Evolutionary conservation across 2,888 invertebrate species (phyloP).

Genomic region (Thymelicus sylvestris): DNA sequence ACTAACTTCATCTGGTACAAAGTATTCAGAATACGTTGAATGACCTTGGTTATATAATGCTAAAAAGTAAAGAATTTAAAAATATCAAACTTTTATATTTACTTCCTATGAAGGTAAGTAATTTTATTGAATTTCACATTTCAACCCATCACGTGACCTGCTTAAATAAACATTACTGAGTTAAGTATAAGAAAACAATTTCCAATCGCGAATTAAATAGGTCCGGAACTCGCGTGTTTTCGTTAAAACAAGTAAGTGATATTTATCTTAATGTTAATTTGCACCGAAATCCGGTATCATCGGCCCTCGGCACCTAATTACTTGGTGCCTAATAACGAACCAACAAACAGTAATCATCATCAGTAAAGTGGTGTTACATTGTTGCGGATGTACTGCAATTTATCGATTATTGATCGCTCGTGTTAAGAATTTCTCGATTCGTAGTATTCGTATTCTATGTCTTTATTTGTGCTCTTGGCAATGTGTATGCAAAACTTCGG

Average conservation of each 20-base stretch:
- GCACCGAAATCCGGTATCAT: constrained; percentile 53
- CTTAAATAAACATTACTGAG: background rate
- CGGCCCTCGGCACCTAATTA: constrained; percentile 46
- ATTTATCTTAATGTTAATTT: constrained; percentile 58
- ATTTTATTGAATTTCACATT: too few species aligned
- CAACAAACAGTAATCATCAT: constrained; percentile 19
- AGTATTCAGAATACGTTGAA: too few species aligned
- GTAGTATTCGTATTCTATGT: too few species aligned
- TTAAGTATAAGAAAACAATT: constrained; percentile 15
- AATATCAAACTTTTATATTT: too few species aligned
- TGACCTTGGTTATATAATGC: too few species aligned
- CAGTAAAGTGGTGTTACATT: constrained; percentile 6
- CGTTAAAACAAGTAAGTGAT: constrained; percentile 43
- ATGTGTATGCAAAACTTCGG: too few species aligned
- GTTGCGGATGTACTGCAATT: constrained; percentile 6
- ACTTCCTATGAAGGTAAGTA: too few species aligned
- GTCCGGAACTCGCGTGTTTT: constrained; percentile 30
- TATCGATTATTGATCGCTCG: background rate
- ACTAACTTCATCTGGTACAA: too few species aligned
- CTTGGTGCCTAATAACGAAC: constrained; percentile 35
- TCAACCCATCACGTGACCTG: too few species aligned
- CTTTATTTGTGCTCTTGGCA: too few species aligned
- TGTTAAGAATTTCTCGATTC: too few species aligned
- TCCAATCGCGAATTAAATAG: constrained; percentile 30
- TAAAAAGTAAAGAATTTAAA: too few species aligned